A percentile compares a stretch with the other conserved stretches of the same genome.
phyloP scores from a whole-genome alignment of 2,888 invertebrate species.

The Spatulosminthurus flaviceps region DNA sequence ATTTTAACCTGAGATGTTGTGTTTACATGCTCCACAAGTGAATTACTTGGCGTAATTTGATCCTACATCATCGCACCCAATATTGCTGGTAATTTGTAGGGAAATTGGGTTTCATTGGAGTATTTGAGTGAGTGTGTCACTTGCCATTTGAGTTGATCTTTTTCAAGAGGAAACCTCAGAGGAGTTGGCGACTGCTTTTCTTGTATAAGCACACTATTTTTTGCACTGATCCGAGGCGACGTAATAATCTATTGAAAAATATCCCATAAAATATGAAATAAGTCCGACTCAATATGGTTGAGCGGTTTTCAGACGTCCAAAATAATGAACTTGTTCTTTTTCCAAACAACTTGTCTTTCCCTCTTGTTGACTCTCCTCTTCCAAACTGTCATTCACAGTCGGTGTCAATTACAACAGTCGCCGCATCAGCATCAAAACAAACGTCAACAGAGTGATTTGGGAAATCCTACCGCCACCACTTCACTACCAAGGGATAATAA shows the following conservation, averaged over 20 bases:
- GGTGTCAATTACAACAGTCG: conserved; percentile 23
- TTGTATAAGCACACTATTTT: neutral
- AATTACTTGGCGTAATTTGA: too few species aligned
- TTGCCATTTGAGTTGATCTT: too few species aligned
- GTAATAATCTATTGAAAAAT: neutral
- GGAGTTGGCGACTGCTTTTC: too few species aligned
- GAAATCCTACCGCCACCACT: neutral
- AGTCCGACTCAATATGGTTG: conserved; percentile 23
- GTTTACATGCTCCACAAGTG: neutral
- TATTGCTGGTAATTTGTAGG: too few species aligned
- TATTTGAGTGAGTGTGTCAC: too few species aligned
- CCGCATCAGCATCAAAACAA: neutral
- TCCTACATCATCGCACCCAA: too few species aligned
- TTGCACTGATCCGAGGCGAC: neutral
- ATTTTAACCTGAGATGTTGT: neutral
- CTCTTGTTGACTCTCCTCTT: conserved; percentile 10
- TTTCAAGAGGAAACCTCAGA: too few species aligned
- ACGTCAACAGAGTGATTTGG: neutral
- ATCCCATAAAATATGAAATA: neutral
- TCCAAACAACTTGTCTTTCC: neutral
- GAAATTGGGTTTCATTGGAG: too few species aligned
- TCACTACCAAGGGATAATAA: neutral
- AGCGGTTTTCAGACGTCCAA: conserved; percentile 6
- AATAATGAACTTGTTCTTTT: conserved; percentile 42
- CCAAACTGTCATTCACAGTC: conserved; percentile 4